Evolutionary conservation across 2,113 vertebrate genomes (phyloP), one percentile per base, ranked within the genome.

Genomic region (Hemichromis elongatus): DNA sequence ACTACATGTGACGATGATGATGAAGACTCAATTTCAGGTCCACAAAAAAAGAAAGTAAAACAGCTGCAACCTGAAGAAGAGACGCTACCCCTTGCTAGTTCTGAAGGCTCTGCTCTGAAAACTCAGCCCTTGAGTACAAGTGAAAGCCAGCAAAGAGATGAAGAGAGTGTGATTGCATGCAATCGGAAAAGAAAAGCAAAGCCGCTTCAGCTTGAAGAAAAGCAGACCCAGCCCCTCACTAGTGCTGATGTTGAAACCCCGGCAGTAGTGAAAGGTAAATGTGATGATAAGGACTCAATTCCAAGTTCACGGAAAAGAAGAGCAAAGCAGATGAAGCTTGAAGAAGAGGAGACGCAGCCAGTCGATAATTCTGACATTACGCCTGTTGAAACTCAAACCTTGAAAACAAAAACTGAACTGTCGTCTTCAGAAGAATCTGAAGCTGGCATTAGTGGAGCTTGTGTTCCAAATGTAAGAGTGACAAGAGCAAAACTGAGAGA

Each of bases 171-270:
- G 0, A 16, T 68, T 77, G 26, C 57, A 57, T 37, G 14, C 24
- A 73, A 18, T 11, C 18, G 35, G 14, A 89, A 84, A 85, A 68
- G 77, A 52, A 90, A 56, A 56, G 87, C 80, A 24, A 90, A 78
- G 28, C 33, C 73, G 11, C 21, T 79, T 35, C 84, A 56, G 1
- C 21, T 53, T 9, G 86, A 89, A 77, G 87, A 92, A 1, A 87
- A 89, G n/a, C 82, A 80, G 37, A 77, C 87, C 6, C 92, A 93
- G 33, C 10, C 50, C 2, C 33, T 88, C 24, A 12, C 80, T 5
- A 47, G 55, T 18, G 75, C 77, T n/a, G 83, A 84, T 50, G 79
- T 77, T 56, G 89, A 94, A 86, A 92, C 89, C 7, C 87, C 85
- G 63, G 66, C 86, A 53, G 37, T 14, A 19, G 19, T 50, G 56